These are phyloP conservation scores for Lathamus discolor DNA, from an alignment of 2,113 vertebrate species.

Conservation along the genomic window DNA sequence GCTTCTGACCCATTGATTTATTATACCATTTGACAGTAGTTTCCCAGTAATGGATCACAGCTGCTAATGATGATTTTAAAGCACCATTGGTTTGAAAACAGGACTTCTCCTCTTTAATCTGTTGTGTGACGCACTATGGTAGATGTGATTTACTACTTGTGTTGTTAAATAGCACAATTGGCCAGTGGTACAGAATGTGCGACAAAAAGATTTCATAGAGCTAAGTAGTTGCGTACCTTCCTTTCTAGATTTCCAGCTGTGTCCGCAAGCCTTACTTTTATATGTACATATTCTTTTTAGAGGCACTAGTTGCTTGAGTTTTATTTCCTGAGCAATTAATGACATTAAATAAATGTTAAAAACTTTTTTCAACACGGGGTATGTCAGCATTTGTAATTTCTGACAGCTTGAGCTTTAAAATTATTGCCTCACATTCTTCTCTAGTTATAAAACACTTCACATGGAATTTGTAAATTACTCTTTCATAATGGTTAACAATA, in stretches of 20 bases:
- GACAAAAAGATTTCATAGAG: background rate
- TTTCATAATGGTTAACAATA: background rate
- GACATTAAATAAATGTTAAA: background rate
- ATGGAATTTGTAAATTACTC: background rate
- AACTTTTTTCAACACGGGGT: background rate
- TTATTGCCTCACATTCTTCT: background rate
- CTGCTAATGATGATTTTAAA: background rate
- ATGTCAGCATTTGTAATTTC: background rate
- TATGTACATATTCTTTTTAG: background rate
- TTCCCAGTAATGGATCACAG: background rate
- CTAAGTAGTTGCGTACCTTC: background rate
- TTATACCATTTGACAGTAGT: background rate
- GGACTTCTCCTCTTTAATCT: background rate
- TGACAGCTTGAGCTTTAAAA: background rate
- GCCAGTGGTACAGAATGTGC: background rate
- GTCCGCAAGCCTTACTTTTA: background rate
- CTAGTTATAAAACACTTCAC: background rate
- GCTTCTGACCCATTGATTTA: background rate
- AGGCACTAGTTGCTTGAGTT: background rate
- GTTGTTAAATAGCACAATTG: background rate
- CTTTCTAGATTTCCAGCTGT: background rate
- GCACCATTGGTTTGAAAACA: background rate
- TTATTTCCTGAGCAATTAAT: background rate
- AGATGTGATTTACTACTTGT: background rate
- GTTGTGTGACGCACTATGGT: rapidly evolving